Conservation (phyloP, 1,140 invertebrate species). For the Zaprionus taronus region DNA sequence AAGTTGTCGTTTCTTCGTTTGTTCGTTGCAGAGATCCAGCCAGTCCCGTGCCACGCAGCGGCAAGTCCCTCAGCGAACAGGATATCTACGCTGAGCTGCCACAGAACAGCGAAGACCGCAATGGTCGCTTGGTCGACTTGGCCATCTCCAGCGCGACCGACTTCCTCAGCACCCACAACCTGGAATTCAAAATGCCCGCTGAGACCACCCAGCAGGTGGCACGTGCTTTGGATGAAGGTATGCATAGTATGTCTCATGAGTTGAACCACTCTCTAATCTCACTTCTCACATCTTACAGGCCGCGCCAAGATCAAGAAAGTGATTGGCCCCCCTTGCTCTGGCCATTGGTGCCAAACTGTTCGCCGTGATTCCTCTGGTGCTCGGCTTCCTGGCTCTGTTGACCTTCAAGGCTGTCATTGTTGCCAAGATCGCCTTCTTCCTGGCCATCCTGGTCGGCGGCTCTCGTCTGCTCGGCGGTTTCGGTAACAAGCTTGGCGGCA, state of each 20-base stretch:
- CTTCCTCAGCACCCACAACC: slow-evolving; percentile 87
- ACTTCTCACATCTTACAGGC: slow-evolving; percentile 84
- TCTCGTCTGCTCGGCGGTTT: slow-evolving; percentile 88
- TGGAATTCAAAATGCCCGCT: slow-evolving; percentile 87
- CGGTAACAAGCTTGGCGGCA: slow-evolving; percentile 70
- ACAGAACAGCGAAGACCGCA: slow-evolving; percentile 85
- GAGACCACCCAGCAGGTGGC: slow-evolving; percentile 85
- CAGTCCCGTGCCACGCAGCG: slow-evolving; percentile 82
- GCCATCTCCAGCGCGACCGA: slow-evolving; percentile 85
- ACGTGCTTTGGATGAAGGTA: slow-evolving; percentile 88
- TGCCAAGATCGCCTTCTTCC: slow-evolving; percentile 90
- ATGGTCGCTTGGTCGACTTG: slow-evolving; percentile 85
- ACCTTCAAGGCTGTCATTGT: slow-evolving; percentile 90
- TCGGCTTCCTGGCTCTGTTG: slow-evolving; percentile 89
- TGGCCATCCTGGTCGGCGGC: slow-evolving; percentile 88
- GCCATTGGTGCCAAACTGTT: slow-evolving; percentile 89
- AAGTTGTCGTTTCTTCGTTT: slow-evolving; percentile 22
- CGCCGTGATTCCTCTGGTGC: slow-evolving; percentile 88
- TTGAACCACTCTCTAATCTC: not conserved
- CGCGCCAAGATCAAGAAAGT: slow-evolving; percentile 91
- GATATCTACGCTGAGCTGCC: slow-evolving; percentile 86
- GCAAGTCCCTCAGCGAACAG: slow-evolving; percentile 85
- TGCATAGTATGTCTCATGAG: not conserved
- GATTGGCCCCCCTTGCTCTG: slow-evolving; percentile 87
- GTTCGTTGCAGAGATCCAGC: slow-evolving; percentile 75